Conservation (phyloP, 2,888 invertebrate genomes). For the Schrankia costaestrigalis region DNA sequence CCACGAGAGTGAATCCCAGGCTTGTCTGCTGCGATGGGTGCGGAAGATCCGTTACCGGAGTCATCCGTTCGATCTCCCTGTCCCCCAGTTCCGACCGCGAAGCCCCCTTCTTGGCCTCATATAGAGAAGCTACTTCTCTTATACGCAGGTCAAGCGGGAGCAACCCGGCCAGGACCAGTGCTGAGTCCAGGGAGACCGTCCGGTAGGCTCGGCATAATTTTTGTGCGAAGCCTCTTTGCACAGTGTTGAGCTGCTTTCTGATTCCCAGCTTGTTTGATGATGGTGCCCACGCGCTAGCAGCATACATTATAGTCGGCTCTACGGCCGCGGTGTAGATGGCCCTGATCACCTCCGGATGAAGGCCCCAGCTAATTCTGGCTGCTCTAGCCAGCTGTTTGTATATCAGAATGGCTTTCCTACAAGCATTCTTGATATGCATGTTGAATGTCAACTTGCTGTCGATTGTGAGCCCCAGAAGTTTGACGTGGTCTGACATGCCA, state of each 20-base stretch:
- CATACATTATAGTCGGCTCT: too few relatives aligned
- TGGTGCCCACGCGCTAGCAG: too few relatives aligned
- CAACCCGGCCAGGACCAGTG: background rate
- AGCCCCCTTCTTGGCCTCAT: constrained; percentile 1
- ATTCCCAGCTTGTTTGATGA: too few relatives aligned
- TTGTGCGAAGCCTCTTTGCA: constrained; percentile 2
- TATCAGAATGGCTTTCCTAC: background rate
- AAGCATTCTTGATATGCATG: background rate
- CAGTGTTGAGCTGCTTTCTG: background rate
- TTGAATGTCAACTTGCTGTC: background rate
- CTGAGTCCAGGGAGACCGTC: constrained; percentile 2
- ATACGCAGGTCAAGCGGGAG: constrained; percentile 4
- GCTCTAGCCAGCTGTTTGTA: too few relatives aligned
- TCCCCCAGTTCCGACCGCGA: background rate
- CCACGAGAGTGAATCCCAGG: background rate
- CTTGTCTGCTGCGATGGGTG: constrained; percentile 2
- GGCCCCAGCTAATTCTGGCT: too few relatives aligned
- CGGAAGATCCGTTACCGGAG: background rate
- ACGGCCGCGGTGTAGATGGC: background rate
- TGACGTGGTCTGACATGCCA: background rate
- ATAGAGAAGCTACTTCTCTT: constrained; percentile 4
- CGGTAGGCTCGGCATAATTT: constrained; percentile 3
- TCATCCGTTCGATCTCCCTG: background rate
- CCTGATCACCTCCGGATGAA: background rate
- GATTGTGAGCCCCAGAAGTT: constrained; percentile 1